phyloP scores from a whole-genome alignment of 2,797 vertebrate species.

The Lacerta agilis region DNA sequence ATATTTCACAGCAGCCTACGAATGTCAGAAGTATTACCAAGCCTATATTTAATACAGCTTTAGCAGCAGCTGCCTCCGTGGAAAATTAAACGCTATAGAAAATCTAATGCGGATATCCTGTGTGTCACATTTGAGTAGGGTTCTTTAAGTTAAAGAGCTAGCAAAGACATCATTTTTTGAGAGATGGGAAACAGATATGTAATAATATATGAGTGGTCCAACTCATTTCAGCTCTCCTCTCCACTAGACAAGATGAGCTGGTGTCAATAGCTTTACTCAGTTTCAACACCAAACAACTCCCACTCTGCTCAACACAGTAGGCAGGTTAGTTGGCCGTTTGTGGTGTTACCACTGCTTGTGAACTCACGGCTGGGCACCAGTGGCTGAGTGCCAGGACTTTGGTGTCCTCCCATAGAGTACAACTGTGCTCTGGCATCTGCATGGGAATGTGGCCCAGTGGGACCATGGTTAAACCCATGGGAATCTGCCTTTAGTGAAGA shows the following conservation, averaged over 20 bases:
- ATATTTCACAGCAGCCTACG: constrained; percentile 71
- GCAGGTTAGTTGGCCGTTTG: too few relatives aligned
- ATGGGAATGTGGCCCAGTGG: neutral
- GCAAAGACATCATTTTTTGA: neutral
- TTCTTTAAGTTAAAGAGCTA: constrained; percentile 44
- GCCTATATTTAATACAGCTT: constrained; percentile 72
- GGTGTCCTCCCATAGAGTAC: neutral
- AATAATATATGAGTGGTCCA: neutral
- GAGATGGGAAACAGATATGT: constrained; percentile 27
- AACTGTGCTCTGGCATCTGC: neutral
- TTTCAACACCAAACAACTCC: neutral
- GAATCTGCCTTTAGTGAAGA: too few relatives aligned
- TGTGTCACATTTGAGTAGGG: constrained; percentile 62
- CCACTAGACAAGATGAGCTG: neutral
- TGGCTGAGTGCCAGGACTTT: neutral
- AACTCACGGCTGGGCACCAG: neutral
- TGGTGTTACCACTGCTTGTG: neutral
- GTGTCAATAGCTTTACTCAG: neutral
- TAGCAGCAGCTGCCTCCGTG: constrained; percentile 60
- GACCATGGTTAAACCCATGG: too few relatives aligned
- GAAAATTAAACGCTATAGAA: constrained; percentile 64
- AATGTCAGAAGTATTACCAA: constrained; percentile 77
- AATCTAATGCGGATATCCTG: constrained; percentile 66
- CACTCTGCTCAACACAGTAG: too few relatives aligned
- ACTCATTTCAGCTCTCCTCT: neutral